Evolutionary conservation across 2,888 invertebrate genomes (phyloP).

Genomic region (Sphinx pinastri): DNA sequence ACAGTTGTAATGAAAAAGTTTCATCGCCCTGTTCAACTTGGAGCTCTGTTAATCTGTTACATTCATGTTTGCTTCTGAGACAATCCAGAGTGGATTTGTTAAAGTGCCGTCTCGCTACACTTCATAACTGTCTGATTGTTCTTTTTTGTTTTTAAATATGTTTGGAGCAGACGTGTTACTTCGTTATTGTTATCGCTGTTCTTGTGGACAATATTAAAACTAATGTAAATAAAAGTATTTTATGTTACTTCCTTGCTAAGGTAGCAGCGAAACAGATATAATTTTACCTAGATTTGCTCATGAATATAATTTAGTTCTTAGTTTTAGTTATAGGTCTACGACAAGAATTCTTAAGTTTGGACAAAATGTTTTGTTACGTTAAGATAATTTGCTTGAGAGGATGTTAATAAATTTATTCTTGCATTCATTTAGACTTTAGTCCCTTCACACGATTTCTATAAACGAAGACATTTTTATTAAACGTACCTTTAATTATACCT

Average conservation of each 20-base stretch:
- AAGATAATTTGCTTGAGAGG: too few relatives aligned
- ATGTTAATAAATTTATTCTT: too few relatives aligned
- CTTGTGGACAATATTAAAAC: neutral
- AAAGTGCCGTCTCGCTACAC: conserved; percentile 19
- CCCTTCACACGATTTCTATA: too few relatives aligned
- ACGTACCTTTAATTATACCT: too few relatives aligned
- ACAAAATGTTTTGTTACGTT: too few relatives aligned
- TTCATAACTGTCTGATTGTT: conserved; percentile 17
- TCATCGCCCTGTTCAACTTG: conserved; percentile 35
- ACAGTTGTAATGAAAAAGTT: conserved; percentile 59
- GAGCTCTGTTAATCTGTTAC: conserved; percentile 43
- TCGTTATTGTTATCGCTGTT: neutral
- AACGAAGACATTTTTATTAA: too few relatives aligned
- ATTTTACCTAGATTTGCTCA: too few relatives aligned
- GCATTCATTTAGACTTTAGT: too few relatives aligned
- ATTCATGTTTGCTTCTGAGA: conserved; percentile 37
- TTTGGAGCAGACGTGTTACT: neutral
- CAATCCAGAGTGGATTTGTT: conserved; percentile 34
- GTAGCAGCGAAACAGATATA: neutral
- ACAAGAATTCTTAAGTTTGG: too few relatives aligned
- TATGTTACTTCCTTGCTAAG: neutral
- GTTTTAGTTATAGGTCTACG: too few relatives aligned
- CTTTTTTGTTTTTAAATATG: conserved; percentile 15
- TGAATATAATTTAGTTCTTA: too few relatives aligned
- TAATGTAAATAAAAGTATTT: neutral